Percentiles rank a stretch among this genome's conserved stretches.
These are phyloP conservation scores for Schlechtendalia chinensis DNA, from an alignment of 1,140 invertebrate genomes.

Conservation along the genomic window DNA sequence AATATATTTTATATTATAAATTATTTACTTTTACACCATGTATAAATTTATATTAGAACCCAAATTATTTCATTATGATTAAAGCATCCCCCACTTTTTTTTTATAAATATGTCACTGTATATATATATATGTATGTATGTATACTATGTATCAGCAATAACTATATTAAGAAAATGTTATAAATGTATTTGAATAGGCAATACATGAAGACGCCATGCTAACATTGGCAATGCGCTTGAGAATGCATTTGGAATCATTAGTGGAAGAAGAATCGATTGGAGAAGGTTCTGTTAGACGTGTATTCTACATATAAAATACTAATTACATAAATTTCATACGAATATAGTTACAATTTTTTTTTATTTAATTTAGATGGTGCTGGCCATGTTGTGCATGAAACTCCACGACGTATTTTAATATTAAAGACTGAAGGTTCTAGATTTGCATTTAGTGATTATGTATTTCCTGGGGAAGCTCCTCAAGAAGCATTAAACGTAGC, in stretches of 20 bases:
- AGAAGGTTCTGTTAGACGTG: constrained; percentile 19
- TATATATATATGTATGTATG: too few species aligned
- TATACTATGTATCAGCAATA: too few species aligned
- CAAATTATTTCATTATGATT: too few species aligned
- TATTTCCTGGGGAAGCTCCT: constrained; percentile 37
- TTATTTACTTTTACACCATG: too few species aligned
- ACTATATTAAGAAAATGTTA: background rate
- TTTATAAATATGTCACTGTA: too few species aligned
- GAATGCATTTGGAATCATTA: constrained; percentile 46
- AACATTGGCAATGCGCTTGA: constrained; percentile 36
- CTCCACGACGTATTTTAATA: constrained; percentile 37
- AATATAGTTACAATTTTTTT: background rate
- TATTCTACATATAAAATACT: background rate
- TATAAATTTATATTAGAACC: too few species aligned
- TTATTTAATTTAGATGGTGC: constrained; percentile 13
- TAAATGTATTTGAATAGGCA: constrained; percentile 12
- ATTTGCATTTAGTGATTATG: constrained; percentile 46
- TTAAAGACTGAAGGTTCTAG: constrained; percentile 39
- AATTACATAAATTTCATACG: too few species aligned
- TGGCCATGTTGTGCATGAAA: constrained; percentile 30
- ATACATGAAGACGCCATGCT: constrained; percentile 25
- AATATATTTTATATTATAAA: too few species aligned
- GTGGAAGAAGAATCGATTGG: constrained; percentile 39
- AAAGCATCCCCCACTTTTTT: too few species aligned
- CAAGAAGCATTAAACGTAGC: constrained; percentile 11